Percentiles rank a stretch among this genome's conserved stretches.
Conservation (phyloP, 2,113 vertebrate species). For the Jaculus jaculus region DNA sequence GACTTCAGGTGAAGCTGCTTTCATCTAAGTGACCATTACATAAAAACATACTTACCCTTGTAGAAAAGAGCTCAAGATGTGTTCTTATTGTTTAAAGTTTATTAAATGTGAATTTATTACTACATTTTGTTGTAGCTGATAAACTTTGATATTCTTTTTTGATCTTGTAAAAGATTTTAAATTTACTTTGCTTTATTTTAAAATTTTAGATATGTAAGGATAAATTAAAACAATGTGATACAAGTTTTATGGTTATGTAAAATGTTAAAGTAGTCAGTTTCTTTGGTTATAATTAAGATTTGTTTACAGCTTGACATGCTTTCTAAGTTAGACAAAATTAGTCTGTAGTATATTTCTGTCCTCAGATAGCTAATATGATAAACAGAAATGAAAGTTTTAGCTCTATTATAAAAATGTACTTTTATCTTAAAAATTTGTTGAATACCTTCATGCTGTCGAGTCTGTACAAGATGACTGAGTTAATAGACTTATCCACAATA, state of each 20-base stretch:
- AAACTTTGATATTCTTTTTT: background rate
- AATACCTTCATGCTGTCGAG: background rate
- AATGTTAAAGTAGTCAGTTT: background rate
- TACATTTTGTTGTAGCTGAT: background rate
- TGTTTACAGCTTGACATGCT: background rate
- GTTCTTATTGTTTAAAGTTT: constrained; percentile 5
- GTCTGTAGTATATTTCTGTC: background rate
- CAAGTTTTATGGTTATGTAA: background rate
- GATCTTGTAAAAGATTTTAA: constrained; percentile 13
- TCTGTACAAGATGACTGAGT: background rate
- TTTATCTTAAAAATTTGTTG: background rate
- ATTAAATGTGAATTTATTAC: background rate
- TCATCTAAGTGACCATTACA: background rate
- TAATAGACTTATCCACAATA: background rate
- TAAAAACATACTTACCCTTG: background rate
- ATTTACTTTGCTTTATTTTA: background rate
- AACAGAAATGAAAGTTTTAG: background rate
- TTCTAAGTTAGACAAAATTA: constrained; percentile 16
- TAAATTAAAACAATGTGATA: constrained; percentile 23
- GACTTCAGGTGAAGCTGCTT: background rate
- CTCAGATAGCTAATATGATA: background rate
- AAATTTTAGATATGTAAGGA: constrained; percentile 6
- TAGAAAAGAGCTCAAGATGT: background rate
- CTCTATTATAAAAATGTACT: background rate
- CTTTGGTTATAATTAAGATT: background rate